phyloP scores from a whole-genome alignment of 2,797 vertebrate genomes.

The Acanthurus leucopareius region DNA sequence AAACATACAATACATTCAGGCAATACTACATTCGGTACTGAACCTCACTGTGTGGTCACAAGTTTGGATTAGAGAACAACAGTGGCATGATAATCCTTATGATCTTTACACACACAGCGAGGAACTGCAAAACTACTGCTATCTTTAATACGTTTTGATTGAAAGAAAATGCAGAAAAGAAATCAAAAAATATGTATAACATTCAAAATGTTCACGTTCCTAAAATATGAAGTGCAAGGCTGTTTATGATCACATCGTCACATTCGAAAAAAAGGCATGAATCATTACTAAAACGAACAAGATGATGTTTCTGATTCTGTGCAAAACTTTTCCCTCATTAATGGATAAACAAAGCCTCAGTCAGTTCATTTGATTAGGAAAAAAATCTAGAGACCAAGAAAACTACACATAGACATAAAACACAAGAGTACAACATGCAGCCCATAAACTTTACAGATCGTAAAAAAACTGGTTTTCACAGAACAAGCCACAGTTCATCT shows the following conservation, averaged over 20 bases:
- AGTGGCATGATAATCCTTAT: constrained; percentile 35
- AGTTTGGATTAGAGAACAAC: constrained; percentile 21
- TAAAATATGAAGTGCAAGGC: constrained; percentile 8
- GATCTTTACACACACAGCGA: background rate
- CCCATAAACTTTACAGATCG: background rate
- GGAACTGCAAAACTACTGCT: background rate
- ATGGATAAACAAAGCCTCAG: background rate
- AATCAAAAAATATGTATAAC: background rate
- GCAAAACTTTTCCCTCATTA: constrained; percentile 33
- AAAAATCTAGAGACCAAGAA: background rate
- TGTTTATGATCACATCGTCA: constrained; percentile 14
- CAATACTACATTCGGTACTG: constrained; percentile 61
- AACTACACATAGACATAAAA: constrained; percentile 18
- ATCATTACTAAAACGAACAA: constrained; percentile 6
- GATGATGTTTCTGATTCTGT: constrained; percentile 26
- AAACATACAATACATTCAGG: constrained; percentile 46
- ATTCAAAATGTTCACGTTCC: constrained; percentile 7
- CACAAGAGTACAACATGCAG: background rate
- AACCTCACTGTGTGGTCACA: constrained; percentile 26
- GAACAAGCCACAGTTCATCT: background rate
- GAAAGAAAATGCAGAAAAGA: constrained; percentile 9
- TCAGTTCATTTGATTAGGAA: constrained; percentile 14
- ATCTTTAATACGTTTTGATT: constrained; percentile 21
- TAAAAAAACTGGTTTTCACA: constrained; percentile 7
- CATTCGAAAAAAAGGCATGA: background rate